Evolutionary conservation across 2,888 invertebrate genomes (phyloP).

Genomic region (Pantelozetes paolii): DNA sequence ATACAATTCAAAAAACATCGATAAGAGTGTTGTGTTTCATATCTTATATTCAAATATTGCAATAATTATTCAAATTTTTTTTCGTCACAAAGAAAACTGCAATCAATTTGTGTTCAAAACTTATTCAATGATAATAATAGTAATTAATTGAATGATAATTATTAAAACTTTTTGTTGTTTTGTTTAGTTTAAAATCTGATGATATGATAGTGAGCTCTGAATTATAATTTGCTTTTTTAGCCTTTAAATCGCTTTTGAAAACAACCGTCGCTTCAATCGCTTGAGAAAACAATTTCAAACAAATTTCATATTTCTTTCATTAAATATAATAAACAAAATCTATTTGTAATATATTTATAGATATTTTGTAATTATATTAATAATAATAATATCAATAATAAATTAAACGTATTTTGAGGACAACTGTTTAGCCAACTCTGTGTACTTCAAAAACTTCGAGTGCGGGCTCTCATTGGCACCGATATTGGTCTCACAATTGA

Average conservation of each 20-base stretch:
- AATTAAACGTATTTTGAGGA: slow-evolving; percentile 74
- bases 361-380: background rate
- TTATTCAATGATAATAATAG: slow-evolving; percentile 7
- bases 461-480: slow-evolving; percentile 82
- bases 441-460: slow-evolving; percentile 96
- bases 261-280: background rate
- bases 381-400: slow-evolving; percentile 5
- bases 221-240: background rate
- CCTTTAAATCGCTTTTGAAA: background rate
- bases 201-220: slow-evolving; percentile 35
- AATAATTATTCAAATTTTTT: slow-evolving; percentile 11
- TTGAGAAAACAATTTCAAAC: background rate
- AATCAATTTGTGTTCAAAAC: slow-evolving; percentile 14
- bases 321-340: background rate
- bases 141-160: slow-evolving; percentile 14
- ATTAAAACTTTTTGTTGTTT: background rate
- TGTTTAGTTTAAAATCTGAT: slow-evolving; percentile 19
- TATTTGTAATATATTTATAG: slow-evolving; percentile 5
- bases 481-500: slow-evolving; percentile 20
- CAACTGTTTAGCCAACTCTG: slow-evolving; percentile 95
- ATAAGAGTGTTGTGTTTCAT: background rate
- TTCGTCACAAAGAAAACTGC: slow-evolving; percentile 22
- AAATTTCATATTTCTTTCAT: background rate
- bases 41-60: slow-evolving; percentile 29
- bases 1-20: slow-evolving; percentile 29